Percentiles rank a stretch among this genome's conserved stretches.
Conservation (phyloP, 1,140 invertebrate genomes). For the Sycobia sp. region DNA sequence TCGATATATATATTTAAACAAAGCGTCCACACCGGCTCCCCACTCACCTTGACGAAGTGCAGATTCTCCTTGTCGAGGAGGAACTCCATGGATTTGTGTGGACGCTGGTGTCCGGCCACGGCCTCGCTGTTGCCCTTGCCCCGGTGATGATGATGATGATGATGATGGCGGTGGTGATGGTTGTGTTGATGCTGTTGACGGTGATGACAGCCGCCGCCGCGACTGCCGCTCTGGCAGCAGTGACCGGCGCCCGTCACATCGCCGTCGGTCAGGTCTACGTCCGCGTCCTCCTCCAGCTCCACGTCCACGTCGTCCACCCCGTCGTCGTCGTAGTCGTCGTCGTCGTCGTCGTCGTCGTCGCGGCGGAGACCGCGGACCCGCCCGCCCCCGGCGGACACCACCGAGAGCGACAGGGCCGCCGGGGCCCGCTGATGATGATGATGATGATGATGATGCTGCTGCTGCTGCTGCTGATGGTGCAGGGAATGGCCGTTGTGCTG, state of each 20-base stretch:
- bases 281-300: too few species aligned
- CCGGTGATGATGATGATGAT: slow-evolving; percentile 7
- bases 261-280: too few species aligned
- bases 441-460: not conserved
- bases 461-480: slow-evolving; percentile 50
- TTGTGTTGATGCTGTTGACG: slow-evolving; percentile 5
- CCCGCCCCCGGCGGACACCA: not conserved
- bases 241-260: not conserved
- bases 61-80: slow-evolving; percentile 88
- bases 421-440: not conserved
- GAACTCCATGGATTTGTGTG: slow-evolving; percentile 92
- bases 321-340: slow-evolving; percentile 31
- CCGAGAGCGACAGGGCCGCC: slow-evolving; percentile 40
- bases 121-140: slow-evolving; percentile 33
- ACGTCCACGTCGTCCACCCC: too few species aligned
- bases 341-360: slow-evolving; percentile 40
- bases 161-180: slow-evolving; percentile 22
- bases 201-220: slow-evolving; percentile 6
- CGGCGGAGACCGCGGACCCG: too few species aligned
- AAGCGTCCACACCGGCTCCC: too few species aligned
- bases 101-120: slow-evolving; percentile 63
- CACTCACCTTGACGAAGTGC: slow-evolving; percentile 72
- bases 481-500: slow-evolving; percentile 51
- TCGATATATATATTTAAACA: too few species aligned
- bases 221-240: not conserved